Conservation (phyloP, 2,797 vertebrate genomes). For the Streptopelia turtur region DNA sequence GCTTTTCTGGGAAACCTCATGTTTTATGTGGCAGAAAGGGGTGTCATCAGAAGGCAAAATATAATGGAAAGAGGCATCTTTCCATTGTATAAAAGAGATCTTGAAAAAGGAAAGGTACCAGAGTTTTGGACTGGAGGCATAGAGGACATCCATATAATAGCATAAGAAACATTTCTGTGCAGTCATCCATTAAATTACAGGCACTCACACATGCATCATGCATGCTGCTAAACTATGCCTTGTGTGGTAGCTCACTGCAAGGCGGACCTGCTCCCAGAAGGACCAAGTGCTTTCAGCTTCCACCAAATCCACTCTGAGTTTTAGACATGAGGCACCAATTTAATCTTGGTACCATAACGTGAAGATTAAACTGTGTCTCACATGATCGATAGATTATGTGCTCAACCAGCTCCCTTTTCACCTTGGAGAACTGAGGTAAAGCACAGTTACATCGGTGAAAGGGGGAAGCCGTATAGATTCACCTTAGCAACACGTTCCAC, state of each 20-base stretch:
- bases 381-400: not conserved
- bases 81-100: not conserved
- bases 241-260: rapidly evolving
- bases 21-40: not conserved
- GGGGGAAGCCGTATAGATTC: not conserved
- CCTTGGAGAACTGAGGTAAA: not conserved
- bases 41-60: not conserved
- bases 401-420: not conserved
- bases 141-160: not conserved
- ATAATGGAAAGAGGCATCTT: not conserved
- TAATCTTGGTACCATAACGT: rapidly evolving
- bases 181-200: not conserved
- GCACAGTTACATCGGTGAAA: not conserved
- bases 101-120: not conserved
- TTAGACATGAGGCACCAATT: not conserved
- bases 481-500: not conserved
- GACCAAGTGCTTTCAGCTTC: not conserved
- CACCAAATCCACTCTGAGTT: not conserved
- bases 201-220: not conserved
- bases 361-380: not conserved
- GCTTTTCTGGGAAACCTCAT: not conserved
- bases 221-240: not conserved
- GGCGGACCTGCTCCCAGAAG: not conserved
- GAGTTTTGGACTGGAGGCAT: not conserved
- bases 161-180: not conserved